Evolutionary conservation across 2,888 invertebrate species (phyloP).

Genomic region (Holacanthella duospinosa): DNA sequence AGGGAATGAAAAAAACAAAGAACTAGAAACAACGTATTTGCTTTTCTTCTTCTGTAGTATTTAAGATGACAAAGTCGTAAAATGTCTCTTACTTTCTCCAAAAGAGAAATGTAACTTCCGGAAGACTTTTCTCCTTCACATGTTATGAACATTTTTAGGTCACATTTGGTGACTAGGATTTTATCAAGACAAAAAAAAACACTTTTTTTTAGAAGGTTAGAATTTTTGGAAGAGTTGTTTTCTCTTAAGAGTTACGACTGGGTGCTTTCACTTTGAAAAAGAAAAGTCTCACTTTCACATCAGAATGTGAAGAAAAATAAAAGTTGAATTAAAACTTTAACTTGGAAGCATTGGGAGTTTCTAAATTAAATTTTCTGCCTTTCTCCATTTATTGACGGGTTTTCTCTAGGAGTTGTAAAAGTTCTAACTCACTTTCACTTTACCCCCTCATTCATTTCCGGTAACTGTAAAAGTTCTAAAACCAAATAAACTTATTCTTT

Average conservation of each 20-base stretch:
- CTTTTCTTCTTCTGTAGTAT: neutral
- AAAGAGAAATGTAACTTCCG: too few species aligned
- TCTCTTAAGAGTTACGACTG: too few species aligned
- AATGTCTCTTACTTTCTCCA: too few species aligned
- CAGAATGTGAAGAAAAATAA: conserved; percentile 32
- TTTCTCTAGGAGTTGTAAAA: neutral
- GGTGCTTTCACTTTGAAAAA: neutral
- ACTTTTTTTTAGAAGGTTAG: too few species aligned
- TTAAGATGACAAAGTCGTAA: neutral
- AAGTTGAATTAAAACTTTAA: conserved; percentile 35
- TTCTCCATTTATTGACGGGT: conserved; percentile 2
- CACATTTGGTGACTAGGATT: too few species aligned
- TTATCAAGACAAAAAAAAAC: too few species aligned
- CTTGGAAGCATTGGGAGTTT: conserved; percentile 29
- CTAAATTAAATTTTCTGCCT: conserved; percentile 34
- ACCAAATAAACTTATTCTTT: neutral
- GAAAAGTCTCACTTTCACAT: neutral
- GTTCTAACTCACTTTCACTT: conserved; percentile 2
- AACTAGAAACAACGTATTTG: too few species aligned
- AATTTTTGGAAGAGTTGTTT: too few species aligned
- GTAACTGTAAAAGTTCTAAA: too few species aligned
- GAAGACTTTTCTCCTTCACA: too few species aligned
- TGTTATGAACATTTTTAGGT: too few species aligned
- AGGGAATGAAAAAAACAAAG: neutral
- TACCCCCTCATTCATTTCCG: neutral